Evolutionary conservation across 2,797 vertebrate species (phyloP).

Genomic region (Paramormyrops hopkinsi): DNA sequence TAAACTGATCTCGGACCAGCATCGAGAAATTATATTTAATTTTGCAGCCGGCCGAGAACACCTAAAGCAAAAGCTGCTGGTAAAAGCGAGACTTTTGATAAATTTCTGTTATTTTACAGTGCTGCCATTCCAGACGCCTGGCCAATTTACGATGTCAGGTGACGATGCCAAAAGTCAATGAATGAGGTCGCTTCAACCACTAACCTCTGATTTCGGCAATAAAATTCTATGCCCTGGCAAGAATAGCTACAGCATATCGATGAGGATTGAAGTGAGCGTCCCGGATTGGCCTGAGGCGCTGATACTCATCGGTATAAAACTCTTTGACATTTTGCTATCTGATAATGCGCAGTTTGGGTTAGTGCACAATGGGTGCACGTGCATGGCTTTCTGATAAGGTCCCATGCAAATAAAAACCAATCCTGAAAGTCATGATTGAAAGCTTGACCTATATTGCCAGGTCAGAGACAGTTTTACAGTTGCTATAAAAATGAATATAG

Average conservation of each 20-base stretch:
- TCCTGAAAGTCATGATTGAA: not conserved
- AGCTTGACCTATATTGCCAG: not conserved
- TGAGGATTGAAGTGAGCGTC: not conserved
- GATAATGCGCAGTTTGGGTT: constrained; percentile 8
- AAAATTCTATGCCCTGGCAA: not conserved
- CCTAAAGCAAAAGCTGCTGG: not conserved
- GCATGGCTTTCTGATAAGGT: not conserved
- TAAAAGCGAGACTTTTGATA: not conserved
- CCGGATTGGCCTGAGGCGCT: not conserved
- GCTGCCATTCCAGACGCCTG: not conserved
- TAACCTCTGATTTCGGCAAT: not conserved
- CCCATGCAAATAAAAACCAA: not conserved
- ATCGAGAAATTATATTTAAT: not conserved
- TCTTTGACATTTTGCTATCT: not conserved
- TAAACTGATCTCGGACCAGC: not conserved
- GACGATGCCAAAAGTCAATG: not conserved
- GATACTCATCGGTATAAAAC: constrained; percentile 14
- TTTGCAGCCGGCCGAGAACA: not conserved
- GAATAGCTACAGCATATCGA: not conserved
- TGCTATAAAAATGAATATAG: constrained; percentile 5
- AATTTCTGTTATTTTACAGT: not conserved
- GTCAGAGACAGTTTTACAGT: constrained; percentile 11
- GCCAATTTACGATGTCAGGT: not conserved
- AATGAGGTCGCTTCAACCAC: not conserved
- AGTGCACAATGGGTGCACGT: not conserved